Evolutionary conservation across 2,888 invertebrate species (phyloP).

Genomic region (Morpho helenor): DNA sequence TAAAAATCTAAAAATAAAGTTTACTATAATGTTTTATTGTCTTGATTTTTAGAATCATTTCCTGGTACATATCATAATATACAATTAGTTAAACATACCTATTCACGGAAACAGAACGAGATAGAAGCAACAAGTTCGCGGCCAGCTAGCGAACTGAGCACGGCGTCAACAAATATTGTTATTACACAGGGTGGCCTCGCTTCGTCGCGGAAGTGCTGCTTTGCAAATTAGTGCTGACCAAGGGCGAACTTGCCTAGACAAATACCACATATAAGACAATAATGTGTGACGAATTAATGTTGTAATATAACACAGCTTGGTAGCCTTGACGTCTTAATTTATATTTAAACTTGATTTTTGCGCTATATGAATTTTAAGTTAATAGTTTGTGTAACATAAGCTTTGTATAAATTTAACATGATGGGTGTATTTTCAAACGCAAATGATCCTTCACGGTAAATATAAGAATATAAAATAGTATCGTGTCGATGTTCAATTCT

Average conservation of each 20-base stretch:
- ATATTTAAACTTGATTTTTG: constrained; percentile 4
- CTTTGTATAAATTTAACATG: too few species aligned
- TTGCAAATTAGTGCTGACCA: constrained; percentile 65
- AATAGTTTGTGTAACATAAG: too few species aligned
- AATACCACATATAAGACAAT: constrained; percentile 14
- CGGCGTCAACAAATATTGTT: constrained; percentile 31
- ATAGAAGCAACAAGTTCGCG: constrained; percentile 29
- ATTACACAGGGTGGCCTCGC: constrained; percentile 35
- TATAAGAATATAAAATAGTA: too few species aligned
- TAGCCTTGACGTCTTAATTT: constrained; percentile 5
- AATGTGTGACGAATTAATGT: constrained; percentile 6
- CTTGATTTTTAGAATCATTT: background rate
- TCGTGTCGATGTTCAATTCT: too few species aligned
- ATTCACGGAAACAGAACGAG: constrained; percentile 41
- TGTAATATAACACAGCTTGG: constrained; percentile 4
- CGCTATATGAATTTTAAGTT: constrained; percentile 1
- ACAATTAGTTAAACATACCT: constrained; percentile 1
- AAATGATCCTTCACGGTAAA: too few species aligned
- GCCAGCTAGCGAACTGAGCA: constrained; percentile 13
- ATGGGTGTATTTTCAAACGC: too few species aligned
- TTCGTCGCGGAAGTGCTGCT: constrained; percentile 62
- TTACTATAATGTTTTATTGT: constrained; percentile 15
- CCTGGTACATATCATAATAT: background rate
- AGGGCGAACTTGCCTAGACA: constrained; percentile 51
- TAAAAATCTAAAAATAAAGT: constrained; percentile 36